These are phyloP conservation scores for Nothura maculosa DNA, from an alignment of 2,797 vertebrate genomes.

Conservation along the genomic window DNA sequence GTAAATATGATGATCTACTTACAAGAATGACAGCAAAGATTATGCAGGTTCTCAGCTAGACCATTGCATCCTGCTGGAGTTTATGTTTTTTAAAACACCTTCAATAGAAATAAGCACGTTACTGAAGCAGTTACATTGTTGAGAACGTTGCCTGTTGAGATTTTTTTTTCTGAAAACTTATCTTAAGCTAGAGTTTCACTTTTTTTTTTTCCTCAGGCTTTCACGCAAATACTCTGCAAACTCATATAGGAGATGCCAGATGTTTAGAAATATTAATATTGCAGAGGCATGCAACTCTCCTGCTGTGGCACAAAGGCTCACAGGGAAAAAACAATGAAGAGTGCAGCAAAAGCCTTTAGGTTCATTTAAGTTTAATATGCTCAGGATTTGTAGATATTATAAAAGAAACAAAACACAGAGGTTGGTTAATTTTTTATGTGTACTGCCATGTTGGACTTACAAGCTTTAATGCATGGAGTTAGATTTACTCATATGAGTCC, in stretches of 20 bases:
- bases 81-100: not conserved
- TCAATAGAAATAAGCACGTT: not conserved
- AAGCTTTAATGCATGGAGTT: not conserved
- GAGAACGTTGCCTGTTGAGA: not conserved
- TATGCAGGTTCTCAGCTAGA: not conserved
- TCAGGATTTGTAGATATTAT: slow-evolving; percentile 48
- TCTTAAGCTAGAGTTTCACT: not conserved
- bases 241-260: slow-evolving; percentile 42
- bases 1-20: not conserved
- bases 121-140: not conserved
- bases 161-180: slow-evolving; percentile 34
- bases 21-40: not conserved
- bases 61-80: not conserved
- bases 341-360: slow-evolving; percentile 21
- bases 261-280: slow-evolving; percentile 71
- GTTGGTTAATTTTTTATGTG: slow-evolving; percentile 29
- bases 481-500: not conserved
- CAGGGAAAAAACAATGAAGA: slow-evolving; percentile 22
- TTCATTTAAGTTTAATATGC: slow-evolving; percentile 61
- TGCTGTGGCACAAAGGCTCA: slow-evolving; percentile 47
- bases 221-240: slow-evolving; percentile 10
- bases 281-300: slow-evolving; percentile 32
- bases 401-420: slow-evolving; percentile 11
- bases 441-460: not conserved
- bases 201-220: not conserved